Base-by-base conservation (phyloP, 1,140 invertebrate genomes). In the Brachionus rotundiformis region DNA sequence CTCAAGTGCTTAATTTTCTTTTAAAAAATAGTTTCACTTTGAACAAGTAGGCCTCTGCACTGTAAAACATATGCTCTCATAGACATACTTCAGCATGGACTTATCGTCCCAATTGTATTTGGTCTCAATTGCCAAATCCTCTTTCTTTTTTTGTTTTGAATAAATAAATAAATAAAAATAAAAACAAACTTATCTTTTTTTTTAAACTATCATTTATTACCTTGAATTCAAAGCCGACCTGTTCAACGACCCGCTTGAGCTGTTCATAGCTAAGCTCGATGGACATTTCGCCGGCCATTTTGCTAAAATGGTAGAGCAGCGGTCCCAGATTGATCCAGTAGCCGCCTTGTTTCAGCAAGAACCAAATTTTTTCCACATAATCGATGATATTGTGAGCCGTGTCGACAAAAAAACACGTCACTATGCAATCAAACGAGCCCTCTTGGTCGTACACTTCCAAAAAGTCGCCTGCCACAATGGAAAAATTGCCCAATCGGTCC, bases 391-490 rank as follows among this genome's bases (percentile, higher is more conserved):
- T 98, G 76, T 94, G 93, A 13, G 96, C 96, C 86, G 97, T 99
- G 86, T 99, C 97, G 81, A 99, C 94, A 86, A 99, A 99, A 88
- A 99, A 99, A 84, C 96, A 97, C 0, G 96, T 96, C 0, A 93
- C 93, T 1, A 99, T 92, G 86, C 94, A 96, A 85, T 98, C 92
- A 93, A 95, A 98, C 39, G 92, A n/a, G n/a, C 41, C n/a, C 10
- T 61, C n/a, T 63, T 81, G 54, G 27, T 68, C 27, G 54, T 88
- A 89, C 84, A 94, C 93, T 88, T 95, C 93, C 5, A 95, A 87
- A 85, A 96, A 97, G 86, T 96, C 94, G 3, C 95, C 97, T 63
- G 96, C 96, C 8, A 93, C 93, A 93, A 99, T 98, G 6, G 94
- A 95, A 87, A 98, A 97, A 85, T 92, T 85, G 13, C 23, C n/a